phyloP scores from a whole-genome alignment of 37 sponge, comb jelly and placozoan genomes.

The Ianthella basta region DNA sequence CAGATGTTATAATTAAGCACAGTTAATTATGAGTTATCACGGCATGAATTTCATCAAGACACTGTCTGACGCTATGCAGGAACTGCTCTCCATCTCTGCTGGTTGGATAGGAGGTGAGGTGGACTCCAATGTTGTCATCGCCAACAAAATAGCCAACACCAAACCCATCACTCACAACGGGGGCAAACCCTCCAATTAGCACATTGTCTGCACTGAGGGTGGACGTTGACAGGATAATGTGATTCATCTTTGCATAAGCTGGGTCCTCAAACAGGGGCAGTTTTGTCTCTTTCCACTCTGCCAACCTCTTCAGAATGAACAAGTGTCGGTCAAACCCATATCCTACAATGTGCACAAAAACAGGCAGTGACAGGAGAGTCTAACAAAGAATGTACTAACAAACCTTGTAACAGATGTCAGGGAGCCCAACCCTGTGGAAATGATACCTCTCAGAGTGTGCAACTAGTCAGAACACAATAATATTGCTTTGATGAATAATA shows the following conservation, averaged over 20 bases:
- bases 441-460: too few species aligned
- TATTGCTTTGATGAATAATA: neutral
- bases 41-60: too few species aligned
- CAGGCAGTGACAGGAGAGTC: neutral
- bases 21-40: too few species aligned
- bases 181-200: slow-evolving; percentile 94
- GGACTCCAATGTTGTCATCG: slow-evolving; percentile 37
- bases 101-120: slow-evolving; percentile 19
- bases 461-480: neutral
- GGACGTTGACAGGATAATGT: slow-evolving; percentile 97
- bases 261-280: slow-evolving; percentile 80
- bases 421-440: too few species aligned
- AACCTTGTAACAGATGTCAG: neutral
- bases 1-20: too few species aligned
- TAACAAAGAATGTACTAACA: neutral
- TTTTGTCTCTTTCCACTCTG: slow-evolving; percentile 36
- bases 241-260: slow-evolving; percentile 69
- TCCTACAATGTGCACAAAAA: slow-evolving; percentile 58
- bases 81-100: neutral
- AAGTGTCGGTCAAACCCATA: slow-evolving; percentile 97
- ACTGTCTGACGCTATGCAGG: too few species aligned
- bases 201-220: slow-evolving; percentile 78
- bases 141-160: slow-evolving; percentile 61
- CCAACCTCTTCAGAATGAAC: slow-evolving; percentile 81
- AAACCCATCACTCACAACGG: slow-evolving; percentile 83